Evolutionary conservation across 1,140 invertebrate genomes (phyloP).

Genomic region (Drosophila asahinai): DNA sequence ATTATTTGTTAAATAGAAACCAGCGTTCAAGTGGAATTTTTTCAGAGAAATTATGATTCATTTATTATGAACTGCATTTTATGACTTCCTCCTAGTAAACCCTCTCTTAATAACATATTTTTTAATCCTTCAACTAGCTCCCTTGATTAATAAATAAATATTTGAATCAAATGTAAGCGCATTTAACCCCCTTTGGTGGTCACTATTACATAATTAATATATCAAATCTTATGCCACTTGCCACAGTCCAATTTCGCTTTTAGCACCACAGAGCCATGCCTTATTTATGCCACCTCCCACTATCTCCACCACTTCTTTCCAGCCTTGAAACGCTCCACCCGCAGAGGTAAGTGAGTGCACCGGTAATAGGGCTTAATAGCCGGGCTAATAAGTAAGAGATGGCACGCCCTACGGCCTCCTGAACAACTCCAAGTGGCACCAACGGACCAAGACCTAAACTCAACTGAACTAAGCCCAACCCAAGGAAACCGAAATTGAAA

Average conservation of each 20-base stretch:
- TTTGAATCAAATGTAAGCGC: background rate
- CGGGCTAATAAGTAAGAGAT: constrained; percentile 56
- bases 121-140: background rate
- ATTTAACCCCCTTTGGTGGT: background rate
- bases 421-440: constrained; percentile 14
- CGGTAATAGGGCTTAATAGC: constrained; percentile 52
- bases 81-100: no score
- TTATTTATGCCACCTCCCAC: constrained; percentile 11
- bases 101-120: background rate
- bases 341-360: constrained; percentile 44
- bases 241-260: constrained; percentile 24
- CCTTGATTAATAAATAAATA: background rate
- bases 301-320: background rate
- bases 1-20: background rate
- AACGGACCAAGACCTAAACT: constrained; percentile 16
- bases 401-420: constrained; percentile 45
- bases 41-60: background rate
- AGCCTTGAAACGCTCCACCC: constrained; percentile 36
- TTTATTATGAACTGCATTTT: no score
- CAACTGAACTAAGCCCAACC: constrained; percentile 25
- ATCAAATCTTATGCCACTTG: background rate
- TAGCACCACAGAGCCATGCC: constrained; percentile 24
- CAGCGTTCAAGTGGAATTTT: background rate
- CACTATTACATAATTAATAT: constrained; percentile 15
- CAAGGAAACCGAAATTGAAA: constrained; percentile 44